Evolutionary conservation across 2,797 vertebrate genomes (phyloP).

Genomic region (Percopsis omiscomaycus): DNA sequence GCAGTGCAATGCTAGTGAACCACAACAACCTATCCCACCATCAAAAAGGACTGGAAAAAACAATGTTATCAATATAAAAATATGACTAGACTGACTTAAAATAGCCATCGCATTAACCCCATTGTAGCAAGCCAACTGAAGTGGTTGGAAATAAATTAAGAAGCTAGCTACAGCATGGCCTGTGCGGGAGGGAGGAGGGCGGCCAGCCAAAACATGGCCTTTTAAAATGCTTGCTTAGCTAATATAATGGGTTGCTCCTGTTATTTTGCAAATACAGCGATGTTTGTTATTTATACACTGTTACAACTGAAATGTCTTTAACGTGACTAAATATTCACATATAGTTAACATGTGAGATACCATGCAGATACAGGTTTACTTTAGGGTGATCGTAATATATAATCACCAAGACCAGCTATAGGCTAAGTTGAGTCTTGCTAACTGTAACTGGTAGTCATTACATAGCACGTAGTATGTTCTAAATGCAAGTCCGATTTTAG

Average conservation of each 20-base stretch:
- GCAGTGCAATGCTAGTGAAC: slow-evolving; percentile 21
- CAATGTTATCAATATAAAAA: slow-evolving; percentile 13
- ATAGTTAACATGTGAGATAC: too few relatives aligned
- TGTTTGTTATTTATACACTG: background rate
- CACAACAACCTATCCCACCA: slow-evolving; percentile 12
- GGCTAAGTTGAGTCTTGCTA: too few relatives aligned
- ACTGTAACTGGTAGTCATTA: too few relatives aligned
- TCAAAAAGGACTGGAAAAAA: slow-evolving; percentile 11
- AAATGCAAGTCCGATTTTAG: too few relatives aligned
- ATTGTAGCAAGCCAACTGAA: slow-evolving; percentile 7
- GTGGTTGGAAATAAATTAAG: slow-evolving; percentile 12
- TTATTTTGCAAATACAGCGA: slow-evolving; percentile 10
- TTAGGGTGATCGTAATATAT: too few relatives aligned
- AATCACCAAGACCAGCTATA: too few relatives aligned
- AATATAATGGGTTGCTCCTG: slow-evolving; percentile 11
- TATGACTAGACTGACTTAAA: slow-evolving; percentile 5
- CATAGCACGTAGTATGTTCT: too few relatives aligned
- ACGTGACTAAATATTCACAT: too few relatives aligned
- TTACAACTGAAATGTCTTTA: background rate
- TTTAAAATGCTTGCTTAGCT: slow-evolving; percentile 50
- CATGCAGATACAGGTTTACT: too few relatives aligned
- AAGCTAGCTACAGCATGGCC: slow-evolving; percentile 51
- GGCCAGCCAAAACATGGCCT: slow-evolving; percentile 68
- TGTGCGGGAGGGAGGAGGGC: slow-evolving; percentile 36
- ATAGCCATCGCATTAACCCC: background rate